phyloP scores from a whole-genome alignment of 2,888 invertebrate species.

The Barypeithes pellucidus region DNA sequence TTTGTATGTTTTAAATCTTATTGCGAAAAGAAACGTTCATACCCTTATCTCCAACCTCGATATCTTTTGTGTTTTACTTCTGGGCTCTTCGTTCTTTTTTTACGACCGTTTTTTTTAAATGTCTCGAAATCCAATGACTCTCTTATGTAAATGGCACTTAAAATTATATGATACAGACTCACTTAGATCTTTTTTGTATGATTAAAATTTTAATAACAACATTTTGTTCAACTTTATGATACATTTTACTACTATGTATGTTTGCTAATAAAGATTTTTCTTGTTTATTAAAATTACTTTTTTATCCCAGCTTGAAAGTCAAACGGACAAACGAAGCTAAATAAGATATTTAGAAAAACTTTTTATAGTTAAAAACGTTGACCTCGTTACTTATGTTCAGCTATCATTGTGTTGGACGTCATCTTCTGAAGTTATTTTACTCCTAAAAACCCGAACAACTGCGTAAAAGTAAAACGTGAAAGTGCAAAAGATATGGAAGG shows the following conservation, averaged over 20 bases:
- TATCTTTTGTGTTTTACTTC: constrained; percentile 10
- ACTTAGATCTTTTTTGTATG: background rate
- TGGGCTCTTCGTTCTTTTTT: constrained; percentile 6
- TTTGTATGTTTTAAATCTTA: constrained; percentile 26
- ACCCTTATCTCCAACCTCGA: constrained; percentile 15
- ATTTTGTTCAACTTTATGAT: no score
- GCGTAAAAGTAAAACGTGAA: constrained; percentile 5
- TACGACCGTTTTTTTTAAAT: constrained; percentile 5
- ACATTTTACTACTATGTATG: no score
- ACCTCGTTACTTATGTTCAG: no score
- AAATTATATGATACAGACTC: background rate
- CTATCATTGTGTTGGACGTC: background rate
- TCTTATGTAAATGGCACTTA: constrained; percentile 2
- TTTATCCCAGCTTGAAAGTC: no score
- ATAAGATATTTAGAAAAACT: no score
- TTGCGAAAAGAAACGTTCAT: constrained; percentile 18
- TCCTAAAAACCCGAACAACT: background rate
- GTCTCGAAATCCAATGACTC: background rate
- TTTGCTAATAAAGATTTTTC: no score
- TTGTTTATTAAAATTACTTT: no score
- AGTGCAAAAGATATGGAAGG: background rate
- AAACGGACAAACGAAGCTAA: no score
- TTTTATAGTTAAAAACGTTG: no score
- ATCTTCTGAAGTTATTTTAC: constrained; percentile 2
- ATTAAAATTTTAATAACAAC: background rate